phyloP scores from a whole-genome alignment of 2,113 vertebrate species.

The Strigops habroptila region DNA sequence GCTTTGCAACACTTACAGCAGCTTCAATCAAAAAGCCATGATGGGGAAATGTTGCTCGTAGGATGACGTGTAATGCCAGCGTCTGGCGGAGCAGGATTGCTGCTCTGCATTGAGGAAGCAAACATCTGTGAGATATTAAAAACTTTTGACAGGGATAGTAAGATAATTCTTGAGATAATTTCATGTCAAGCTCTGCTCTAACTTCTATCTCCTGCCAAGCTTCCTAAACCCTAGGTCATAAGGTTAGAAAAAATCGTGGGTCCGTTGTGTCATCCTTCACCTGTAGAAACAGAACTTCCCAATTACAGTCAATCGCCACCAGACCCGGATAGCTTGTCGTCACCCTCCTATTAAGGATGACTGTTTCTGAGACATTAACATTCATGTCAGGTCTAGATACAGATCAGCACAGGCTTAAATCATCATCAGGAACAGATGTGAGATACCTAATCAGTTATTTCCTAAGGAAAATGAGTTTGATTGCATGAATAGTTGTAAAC shows the following conservation, averaged over 20 bases:
- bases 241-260: background rate
- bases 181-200: background rate
- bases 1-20: background rate
- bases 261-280: background rate
- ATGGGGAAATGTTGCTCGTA: background rate
- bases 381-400: constrained; percentile 35
- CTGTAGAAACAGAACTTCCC: background rate
- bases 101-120: background rate
- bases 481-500: constrained; percentile 62
- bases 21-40: background rate
- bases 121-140: background rate
- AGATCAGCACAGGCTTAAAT: constrained; percentile 49
- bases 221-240: background rate
- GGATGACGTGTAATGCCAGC: accelerated
- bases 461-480: constrained; percentile 60
- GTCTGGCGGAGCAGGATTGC: background rate
- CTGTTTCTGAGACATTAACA: constrained; percentile 16
- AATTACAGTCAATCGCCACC: background rate
- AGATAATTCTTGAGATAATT: constrained; percentile 22
- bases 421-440: constrained; percentile 50
- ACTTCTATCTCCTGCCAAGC: background rate
- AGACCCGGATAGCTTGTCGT: background rate
- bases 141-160: background rate
- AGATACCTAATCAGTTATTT: constrained; percentile 65
- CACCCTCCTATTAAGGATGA: background rate